phyloP scores from a whole-genome alignment of 2,888 invertebrate genomes.

The Dryocosmus kuriphilus region DNA sequence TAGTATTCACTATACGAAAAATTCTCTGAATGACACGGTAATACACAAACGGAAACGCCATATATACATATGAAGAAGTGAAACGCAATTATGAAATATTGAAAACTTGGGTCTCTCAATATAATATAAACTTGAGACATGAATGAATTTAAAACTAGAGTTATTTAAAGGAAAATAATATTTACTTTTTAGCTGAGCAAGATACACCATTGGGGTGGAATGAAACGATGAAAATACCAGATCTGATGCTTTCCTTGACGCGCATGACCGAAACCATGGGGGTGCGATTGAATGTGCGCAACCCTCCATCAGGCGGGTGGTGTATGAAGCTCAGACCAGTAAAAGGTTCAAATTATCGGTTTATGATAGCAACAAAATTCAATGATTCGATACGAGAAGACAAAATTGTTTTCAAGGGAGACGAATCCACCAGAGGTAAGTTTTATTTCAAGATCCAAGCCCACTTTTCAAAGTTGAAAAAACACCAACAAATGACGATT shows the following conservation, averaged over 20 bases:
- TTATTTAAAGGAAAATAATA: not conserved
- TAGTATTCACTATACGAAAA: too few species aligned
- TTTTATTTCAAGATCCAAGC: not conserved
- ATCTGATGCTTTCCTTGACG: slow-evolving; percentile 59
- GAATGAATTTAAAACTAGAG: not conserved
- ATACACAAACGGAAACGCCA: too few species aligned
- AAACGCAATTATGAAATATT: too few species aligned
- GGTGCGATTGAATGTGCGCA: slow-evolving; percentile 63
- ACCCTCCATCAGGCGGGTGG: slow-evolving; percentile 67
- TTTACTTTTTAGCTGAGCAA: slow-evolving; percentile 29
- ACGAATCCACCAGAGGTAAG: slow-evolving; percentile 3
- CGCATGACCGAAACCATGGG: slow-evolving; percentile 58
- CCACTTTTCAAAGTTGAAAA: not conserved
- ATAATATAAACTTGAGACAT: not conserved
- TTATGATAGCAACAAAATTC: slow-evolving; percentile 49
- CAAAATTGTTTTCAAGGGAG: not conserved
- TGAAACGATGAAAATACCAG: slow-evolving; percentile 44
- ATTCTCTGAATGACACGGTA: too few species aligned
- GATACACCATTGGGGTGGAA: slow-evolving; percentile 40
- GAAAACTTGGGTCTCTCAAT: not conserved
- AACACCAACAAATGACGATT: not conserved
- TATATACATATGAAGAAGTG: too few species aligned
- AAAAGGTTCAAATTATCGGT: slow-evolving; percentile 61
- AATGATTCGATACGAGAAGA: not conserved
- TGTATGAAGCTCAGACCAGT: slow-evolving; percentile 60